These are phyloP conservation scores for Microcebus ravelobensis DNA, from an alignment of 2,113 vertebrate genomes.

Conservation along the genomic window DNA sequence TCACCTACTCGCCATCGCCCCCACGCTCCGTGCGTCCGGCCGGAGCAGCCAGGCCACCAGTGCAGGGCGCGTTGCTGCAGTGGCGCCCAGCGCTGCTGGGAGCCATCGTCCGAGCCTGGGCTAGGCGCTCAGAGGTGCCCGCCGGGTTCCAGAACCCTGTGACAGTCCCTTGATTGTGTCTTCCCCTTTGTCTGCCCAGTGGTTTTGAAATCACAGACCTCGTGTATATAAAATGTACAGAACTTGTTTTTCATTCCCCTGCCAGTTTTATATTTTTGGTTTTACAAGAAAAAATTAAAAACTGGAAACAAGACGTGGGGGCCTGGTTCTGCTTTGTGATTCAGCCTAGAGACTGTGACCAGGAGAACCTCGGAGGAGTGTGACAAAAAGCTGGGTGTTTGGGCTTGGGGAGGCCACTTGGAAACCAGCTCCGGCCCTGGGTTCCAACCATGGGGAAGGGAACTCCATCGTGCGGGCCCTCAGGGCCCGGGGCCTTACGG, in stretches of 20 bases:
- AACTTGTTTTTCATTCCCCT: slow-evolving; percentile 79
- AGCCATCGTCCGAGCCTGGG: accelerated
- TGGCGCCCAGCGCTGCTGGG: accelerated
- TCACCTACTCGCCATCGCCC: neutral
- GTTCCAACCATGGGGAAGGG: accelerated
- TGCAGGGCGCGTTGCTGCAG: accelerated
- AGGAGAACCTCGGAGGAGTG: neutral
- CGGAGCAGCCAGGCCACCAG: neutral
- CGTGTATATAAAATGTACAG: slow-evolving; percentile 87
- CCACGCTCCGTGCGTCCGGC: neutral
- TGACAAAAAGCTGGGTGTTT: neutral
- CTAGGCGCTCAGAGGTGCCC: neutral
- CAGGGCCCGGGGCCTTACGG: neutral
- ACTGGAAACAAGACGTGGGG: slow-evolving; percentile 84
- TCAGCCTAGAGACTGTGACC: neutral
- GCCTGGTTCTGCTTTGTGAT: slow-evolving; percentile 6
- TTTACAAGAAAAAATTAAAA: slow-evolving; percentile 92
- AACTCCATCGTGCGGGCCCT: neutral
- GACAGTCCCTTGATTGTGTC: neutral
- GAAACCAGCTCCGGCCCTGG: neutral
- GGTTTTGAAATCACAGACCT: slow-evolving; percentile 87
- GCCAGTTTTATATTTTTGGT: slow-evolving; percentile 89
- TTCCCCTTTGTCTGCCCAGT: neutral
- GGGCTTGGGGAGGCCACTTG: neutral
- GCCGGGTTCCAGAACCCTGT: neutral